Conservation (phyloP, 1,140 invertebrate genomes). For the Nasonia giraulti region DNA sequence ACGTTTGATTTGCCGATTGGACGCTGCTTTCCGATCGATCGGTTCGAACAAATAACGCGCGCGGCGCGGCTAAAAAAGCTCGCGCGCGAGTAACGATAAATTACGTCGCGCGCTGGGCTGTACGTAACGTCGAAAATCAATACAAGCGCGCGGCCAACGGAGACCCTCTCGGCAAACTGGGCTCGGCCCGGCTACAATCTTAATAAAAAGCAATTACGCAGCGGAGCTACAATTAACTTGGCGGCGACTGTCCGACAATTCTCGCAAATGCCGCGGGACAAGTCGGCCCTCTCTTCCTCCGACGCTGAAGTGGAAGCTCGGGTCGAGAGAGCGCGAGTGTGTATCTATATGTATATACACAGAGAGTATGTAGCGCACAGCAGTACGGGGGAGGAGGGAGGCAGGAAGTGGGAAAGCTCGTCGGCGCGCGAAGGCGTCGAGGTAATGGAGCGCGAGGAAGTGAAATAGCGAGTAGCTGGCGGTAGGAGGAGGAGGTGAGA, state of each 20-base stretch:
- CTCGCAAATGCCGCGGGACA: conserved; percentile 51
- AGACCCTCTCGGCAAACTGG: neutral
- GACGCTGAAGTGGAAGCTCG: conserved; percentile 11
- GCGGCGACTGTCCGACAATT: conserved; percentile 26
- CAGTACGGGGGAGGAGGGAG: neutral
- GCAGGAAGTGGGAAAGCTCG: conserved; percentile 44
- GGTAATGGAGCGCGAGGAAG: conserved; percentile 63
- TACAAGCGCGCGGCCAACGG: neutral
- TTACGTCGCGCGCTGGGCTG: neutral
- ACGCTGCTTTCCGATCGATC: too few species aligned
- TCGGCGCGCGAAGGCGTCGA: conserved; percentile 56
- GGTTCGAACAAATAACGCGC: too few species aligned
- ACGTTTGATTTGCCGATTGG: neutral
- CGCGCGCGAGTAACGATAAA: neutral
- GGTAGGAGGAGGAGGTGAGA: conserved; percentile 27
- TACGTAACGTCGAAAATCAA: conserved; percentile 33
- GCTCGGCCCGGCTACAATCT: conserved; percentile 23
- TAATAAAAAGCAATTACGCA: conserved; percentile 52
- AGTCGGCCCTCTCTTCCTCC: conserved; percentile 17
- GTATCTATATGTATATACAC: neutral
- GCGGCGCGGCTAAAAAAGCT: neutral
- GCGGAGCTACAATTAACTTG: conserved; percentile 49
- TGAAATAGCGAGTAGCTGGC: conserved; percentile 50
- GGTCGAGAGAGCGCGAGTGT: neutral
- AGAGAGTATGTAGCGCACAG: neutral